A percentile compares a stretch with the other conserved stretches of the same genome.
phyloP scores from a whole-genome alignment of 2,888 invertebrate species.

The Papilio elwesi region DNA sequence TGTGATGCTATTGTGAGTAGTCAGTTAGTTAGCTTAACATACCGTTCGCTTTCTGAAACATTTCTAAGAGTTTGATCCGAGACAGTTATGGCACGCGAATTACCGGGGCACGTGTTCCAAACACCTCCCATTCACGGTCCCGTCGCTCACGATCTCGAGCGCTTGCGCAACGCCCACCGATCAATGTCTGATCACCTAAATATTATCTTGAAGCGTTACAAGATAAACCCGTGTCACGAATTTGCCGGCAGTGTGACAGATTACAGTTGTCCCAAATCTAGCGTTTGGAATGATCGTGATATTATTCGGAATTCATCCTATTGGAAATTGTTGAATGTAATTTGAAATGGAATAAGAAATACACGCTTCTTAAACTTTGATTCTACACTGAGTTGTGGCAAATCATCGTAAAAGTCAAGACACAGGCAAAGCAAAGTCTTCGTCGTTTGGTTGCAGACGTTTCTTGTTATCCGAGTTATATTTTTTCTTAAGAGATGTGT shows the following conservation, averaged over 20 bases:
- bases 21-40: not conserved
- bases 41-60: slow-evolving; percentile 7
- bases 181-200: slow-evolving; percentile 42
- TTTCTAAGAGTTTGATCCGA: not conserved
- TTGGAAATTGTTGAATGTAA: not conserved
- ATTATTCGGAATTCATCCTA: not conserved
- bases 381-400: no score
- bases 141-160: slow-evolving; percentile 51
- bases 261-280: slow-evolving; percentile 22
- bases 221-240: slow-evolving; percentile 40
- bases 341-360: not conserved
- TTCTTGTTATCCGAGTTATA: no score
- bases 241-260: slow-evolving; percentile 25
- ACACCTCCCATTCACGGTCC: slow-evolving; percentile 54
- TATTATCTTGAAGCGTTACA: slow-evolving; percentile 40
- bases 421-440: no score
- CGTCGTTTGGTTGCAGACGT: no score
- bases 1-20: not conserved
- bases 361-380: no score
- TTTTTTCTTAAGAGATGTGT: no score
- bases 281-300: not conserved
- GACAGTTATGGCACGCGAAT: slow-evolving; percentile 45
- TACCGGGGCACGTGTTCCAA: slow-evolving; percentile 49
- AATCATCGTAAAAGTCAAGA: no score
- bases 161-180: slow-evolving; percentile 48